Evolutionary conservation across 2,888 invertebrate species (phyloP), one percentile per base, ranked within the genome.

Genomic region (Pocota personata): DNA sequence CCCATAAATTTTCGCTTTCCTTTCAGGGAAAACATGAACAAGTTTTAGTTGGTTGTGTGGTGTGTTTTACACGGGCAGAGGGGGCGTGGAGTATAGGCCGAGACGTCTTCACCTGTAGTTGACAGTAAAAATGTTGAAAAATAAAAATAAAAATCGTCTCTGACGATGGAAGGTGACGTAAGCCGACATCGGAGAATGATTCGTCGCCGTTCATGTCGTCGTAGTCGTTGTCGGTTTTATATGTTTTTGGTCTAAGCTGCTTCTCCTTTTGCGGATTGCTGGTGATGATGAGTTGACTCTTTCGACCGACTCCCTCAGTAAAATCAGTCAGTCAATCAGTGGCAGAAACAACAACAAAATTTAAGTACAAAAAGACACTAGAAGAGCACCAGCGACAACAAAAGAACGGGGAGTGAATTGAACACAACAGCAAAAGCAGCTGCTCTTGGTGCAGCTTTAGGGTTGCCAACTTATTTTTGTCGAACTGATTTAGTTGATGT

Each of bases 91-190:
- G 48, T 32, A 30, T 46, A 67, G 60, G 58, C 58, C 76, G 57
- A 67, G 48, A 77, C 76, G 16, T 57, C 24, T 67, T 58, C 62
- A 78, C 71, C 62, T 78, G 62, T 43, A 71, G 58, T 55, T 78
- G 62, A 62, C 50, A 77, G 32, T 19, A 67, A 55, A 52, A 71
- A 43, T 19, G 1, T 14, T 48, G 19, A 62, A 16, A 32, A 77
- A 48, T 14, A 12, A 66, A 62, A 50, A 55, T 24, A 52, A 14
- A 55, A 50, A 32, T 32, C 35, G 52, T 37, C 10, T 50, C 60
- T 77, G 78, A 71, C 78, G 78, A 46, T 60, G 30, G 52, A 60
- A 77, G 62, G 62, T 78, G 78, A 78, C 78, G 78, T 78, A 78
- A 78, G 78, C 55, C 64, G 55, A 71, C 78, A 78, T 46, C 46